Evolutionary conservation across 1,140 invertebrate genomes (phyloP), one percentile per base, ranked within the genome.

Genomic region (Forficula auricularia): DNA sequence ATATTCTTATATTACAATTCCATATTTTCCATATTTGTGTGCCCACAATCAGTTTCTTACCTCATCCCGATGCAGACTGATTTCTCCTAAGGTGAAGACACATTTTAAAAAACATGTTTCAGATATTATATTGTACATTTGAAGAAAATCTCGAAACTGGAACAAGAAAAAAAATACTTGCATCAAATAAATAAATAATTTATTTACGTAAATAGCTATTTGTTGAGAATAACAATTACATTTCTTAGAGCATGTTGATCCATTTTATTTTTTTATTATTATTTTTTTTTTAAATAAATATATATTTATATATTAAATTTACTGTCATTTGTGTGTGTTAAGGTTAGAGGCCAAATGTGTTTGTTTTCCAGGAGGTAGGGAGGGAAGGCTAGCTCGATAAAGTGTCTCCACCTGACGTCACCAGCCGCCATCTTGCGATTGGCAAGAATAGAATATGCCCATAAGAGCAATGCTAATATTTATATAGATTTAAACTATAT

Each of bases 91-190:
- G 33, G 57, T 59, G 47, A 58, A 60, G 0, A 66, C 52, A 49
- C 68, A 71, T 38, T 57, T 52, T 27, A 55, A 58, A 42, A 70
- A 71, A 46, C 68, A 71, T 0, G 50, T 56, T 46, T 71, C 67
- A 18, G 66, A 63, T 43, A 71, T 66, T 50, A 62, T 60, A 57
- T 71, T 71, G 50, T 66, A 71, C 2, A 70, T 49, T 14, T 52
- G 40, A 22, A 71, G 48, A 48, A 70, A 71, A 38, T 70, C 68
- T 46, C 59, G 66, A 41, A 70, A 62, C 67, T 71, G 51, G n/a
- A n/a, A n/a, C n/a, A 50, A 49, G 50, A 50, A 43, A 45, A 38
- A 22, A 34, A 32, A n/a, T 33, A 31, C 18, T 22, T 44, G 18
- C n/a, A 44, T 19, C 10, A 27, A 6, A 8, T 20, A 6, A 39